A percentile compares a stretch with the other conserved stretches of the same genome.
phyloP scores from a whole-genome alignment of 1,140 invertebrate species.

The Leptinotarsa texana region DNA sequence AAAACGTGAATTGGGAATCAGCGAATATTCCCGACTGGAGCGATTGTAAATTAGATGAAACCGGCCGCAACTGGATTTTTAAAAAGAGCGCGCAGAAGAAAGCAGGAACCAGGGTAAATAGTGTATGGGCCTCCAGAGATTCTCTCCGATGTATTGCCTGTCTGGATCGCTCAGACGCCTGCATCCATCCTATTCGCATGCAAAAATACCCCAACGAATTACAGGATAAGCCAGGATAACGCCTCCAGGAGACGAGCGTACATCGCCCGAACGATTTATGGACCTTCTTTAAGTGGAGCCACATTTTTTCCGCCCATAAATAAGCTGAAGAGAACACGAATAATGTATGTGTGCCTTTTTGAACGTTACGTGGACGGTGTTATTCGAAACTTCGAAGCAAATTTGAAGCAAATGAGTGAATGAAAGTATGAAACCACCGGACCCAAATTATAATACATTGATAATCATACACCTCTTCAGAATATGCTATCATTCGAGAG shows the following conservation, averaged over 20 bases:
- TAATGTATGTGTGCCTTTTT: conserved; percentile 17
- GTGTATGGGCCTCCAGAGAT: conserved; percentile 45
- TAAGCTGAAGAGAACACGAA: conserved; percentile 13
- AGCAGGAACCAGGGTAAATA: conserved; percentile 37
- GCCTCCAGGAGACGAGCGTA: conserved; percentile 43
- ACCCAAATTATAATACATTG: no score
- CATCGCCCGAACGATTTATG: conserved; percentile 43
- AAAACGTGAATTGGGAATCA: neutral
- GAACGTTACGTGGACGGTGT: neutral
- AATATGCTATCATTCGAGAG: no score
- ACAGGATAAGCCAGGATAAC: conserved; percentile 41
- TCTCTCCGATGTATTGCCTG: conserved; percentile 46
- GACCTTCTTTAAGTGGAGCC: conserved; percentile 33
- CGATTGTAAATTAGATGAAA: neutral
- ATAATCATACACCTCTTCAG: no score
- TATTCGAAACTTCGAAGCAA: no score
- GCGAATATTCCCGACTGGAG: neutral
- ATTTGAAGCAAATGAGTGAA: no score
- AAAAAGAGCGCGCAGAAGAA: neutral
- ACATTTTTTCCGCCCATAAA: conserved; percentile 24
- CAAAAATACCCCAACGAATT: conserved; percentile 45
- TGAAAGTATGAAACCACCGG: no score
- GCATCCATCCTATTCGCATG: conserved; percentile 48
- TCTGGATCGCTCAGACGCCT: conserved; percentile 48
- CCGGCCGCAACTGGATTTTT: neutral